Evolutionary conservation across 2,797 vertebrate species (phyloP), one percentile per base, ranked within the genome.

Genomic region (Acomys russatus): DNA sequence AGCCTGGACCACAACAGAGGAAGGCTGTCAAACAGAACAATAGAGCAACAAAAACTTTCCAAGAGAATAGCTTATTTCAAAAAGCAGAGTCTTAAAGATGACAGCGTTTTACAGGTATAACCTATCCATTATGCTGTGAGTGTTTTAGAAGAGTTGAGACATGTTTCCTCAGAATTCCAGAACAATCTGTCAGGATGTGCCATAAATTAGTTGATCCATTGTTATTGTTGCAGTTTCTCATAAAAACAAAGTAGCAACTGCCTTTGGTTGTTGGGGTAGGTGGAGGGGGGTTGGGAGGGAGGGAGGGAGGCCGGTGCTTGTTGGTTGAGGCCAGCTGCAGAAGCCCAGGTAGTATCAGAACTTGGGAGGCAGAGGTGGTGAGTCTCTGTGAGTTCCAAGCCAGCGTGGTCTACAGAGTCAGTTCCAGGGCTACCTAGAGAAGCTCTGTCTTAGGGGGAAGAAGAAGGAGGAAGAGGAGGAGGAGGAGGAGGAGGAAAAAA

Each of bases 231-330:
- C 22, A 25, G 8, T 74, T 92, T 91, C 89, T 91, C 30, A 73
- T 6, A 38, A 94, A 96, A 94, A 64, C 35, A 83, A 64, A 64
- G 35, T 44, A 96, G 59, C 28, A 23, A 76, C 28, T 87, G 0
- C 64, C 3, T 68, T n/a, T n/a, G n/a, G n/a, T n/a, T n/a, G n/a
- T n/a, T n/a, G n/a, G n/a, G n/a, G n/a, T n/a, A n/a, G n/a, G n/a
- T n/a, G n/a, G n/a, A n/a, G n/a, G n/a, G n/a, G n/a, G n/a, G n/a
- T 87, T 54, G 87, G 22, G 5, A 11, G 1, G 35, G 1, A 18
- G 7, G 17, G n/a, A 17, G n/a, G 17, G 9, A 49, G 11, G 23
- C 23, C 23, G n/a, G n/a, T n/a, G n/a, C n/a, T n/a, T n/a, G n/a
- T n/a, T n/a, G n/a, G n/a, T n/a, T n/a, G n/a, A n/a, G n/a, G n/a